Base-by-base conservation (phyloP, 2,888 invertebrate species). In the Ophion costatus region DNA sequence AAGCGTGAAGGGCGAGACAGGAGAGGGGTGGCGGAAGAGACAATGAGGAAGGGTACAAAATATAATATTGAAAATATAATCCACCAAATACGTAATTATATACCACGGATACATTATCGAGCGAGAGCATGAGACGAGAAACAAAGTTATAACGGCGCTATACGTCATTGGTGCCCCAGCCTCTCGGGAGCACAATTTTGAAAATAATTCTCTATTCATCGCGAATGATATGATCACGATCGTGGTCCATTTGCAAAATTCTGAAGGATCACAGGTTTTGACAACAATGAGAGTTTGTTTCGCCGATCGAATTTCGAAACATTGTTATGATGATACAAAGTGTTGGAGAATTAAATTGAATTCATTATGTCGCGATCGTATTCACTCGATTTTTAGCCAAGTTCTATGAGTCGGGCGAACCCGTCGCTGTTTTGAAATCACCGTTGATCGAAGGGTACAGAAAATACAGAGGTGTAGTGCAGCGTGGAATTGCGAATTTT, bases 21-120 rank as follows among this genome's bases (percentile, higher is more conserved):
- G 71, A 64, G n/a, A 24, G 75, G 14, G 45, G 20, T 45, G 61
- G 76, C 42, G 64, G 61, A 17, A 74, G 56, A 22, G 57, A 29
- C 1, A 63, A 10, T 4, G 29, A 20, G 64, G 5, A 14, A 80
- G 66, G 17, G 42, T 76, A 71, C 79, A 82, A 79, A 67, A 64
- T 82, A 78, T 81, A 79, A 79, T 67, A 79, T 51, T 71, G 79
- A 80, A 85, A 85, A 85, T 76, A 76, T 79, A 80, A 80, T 80
- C 71, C 59, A 56, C 56, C 82, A 51, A 78, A 59, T 59, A 59
- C n/a, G n/a, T 85, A 82, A 84, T 84, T 82, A 76, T 76, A 56
- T 67, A 85, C 71, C 64, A 70, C 22, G 20, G 7, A 63, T 74
- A 59, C 14, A 73, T 67, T 63, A 64, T 51, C 6, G 61, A 61